Conservation (phyloP, 2,113 vertebrate species). For the Oreochromis aureus region DNA sequence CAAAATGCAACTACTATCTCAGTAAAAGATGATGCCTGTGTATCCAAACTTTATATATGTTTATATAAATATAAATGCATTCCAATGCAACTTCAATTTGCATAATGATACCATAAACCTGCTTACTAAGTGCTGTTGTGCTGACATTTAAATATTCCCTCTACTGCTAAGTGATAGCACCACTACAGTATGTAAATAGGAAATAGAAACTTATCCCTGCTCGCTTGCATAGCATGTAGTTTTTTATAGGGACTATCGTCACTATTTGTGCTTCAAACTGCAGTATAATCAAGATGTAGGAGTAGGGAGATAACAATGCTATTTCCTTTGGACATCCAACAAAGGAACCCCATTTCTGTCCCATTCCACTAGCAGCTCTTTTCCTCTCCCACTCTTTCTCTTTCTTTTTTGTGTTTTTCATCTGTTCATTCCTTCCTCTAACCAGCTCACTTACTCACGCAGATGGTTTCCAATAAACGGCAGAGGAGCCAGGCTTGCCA, state of each 20-base stretch:
- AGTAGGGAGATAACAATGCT: conserved; percentile 38
- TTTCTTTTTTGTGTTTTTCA: not conserved
- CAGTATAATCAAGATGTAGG: conserved; percentile 32
- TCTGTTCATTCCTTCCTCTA: not conserved
- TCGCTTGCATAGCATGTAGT: not conserved
- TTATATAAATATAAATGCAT: not conserved
- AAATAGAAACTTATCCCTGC: conserved; percentile 1
- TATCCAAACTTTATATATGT: not conserved
- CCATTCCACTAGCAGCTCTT: not conserved
- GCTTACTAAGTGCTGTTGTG: not conserved
- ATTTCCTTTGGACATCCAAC: conserved; percentile 39
- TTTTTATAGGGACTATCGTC: conserved; percentile 8
- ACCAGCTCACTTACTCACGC: conserved; percentile 17
- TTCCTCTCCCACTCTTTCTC: not conserved
- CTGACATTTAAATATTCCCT: not conserved
- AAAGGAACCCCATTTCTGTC: conserved; percentile 21
- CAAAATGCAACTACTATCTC: not conserved
- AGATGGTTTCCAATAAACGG: conserved; percentile 42
- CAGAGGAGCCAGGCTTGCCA: conserved; percentile 7
- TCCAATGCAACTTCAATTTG: not conserved
- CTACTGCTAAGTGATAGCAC: not conserved
- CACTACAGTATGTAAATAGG: not conserved
- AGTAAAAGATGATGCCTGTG: not conserved
- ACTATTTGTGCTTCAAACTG: conserved; percentile 24
- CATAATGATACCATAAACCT: not conserved